Evolutionary conservation across 2,113 vertebrate species (phyloP).

Genomic region (Catharus fuscescens): DNA sequence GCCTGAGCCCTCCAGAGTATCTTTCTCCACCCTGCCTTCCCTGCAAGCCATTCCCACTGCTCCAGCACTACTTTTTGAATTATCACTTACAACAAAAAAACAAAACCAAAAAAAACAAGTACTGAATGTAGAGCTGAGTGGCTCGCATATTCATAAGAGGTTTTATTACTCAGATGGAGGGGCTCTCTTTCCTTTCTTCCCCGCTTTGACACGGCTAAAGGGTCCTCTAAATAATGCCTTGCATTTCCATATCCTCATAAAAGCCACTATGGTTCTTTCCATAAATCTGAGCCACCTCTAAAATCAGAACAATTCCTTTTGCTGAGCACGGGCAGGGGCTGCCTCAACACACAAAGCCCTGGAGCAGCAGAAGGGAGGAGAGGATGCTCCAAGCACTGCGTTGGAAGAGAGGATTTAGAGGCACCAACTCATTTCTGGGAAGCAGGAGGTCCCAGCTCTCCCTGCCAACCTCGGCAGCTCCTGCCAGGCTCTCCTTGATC

Average conservation of each 20-base stretch:
- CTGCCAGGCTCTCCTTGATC: not conserved
- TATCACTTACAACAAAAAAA: not conserved
- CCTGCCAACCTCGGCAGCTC: fast-evolving
- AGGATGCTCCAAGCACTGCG: not conserved
- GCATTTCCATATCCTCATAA: conserved; percentile 26
- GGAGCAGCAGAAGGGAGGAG: not conserved
- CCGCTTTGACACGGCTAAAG: not conserved
- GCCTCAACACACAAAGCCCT: not conserved
- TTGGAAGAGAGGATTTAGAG: not conserved
- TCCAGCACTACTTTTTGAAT: not conserved
- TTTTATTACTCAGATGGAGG: not conserved
- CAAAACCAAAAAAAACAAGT: not conserved
- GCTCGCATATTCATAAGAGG: not conserved
- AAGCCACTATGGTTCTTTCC: not conserved
- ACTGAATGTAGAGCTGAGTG: not conserved
- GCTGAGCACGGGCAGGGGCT: not conserved
- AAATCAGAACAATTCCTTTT: not conserved
- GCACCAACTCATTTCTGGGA: fast-evolving
- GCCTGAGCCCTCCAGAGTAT: conserved; percentile 5
- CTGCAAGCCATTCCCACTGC: not conserved
- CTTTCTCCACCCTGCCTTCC: not conserved
- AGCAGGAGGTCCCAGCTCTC: not conserved
- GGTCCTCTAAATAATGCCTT: conserved; percentile 12
- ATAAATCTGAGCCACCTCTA: conserved; percentile 9
- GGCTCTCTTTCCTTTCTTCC: not conserved